Base-by-base conservation (phyloP, 1,140 invertebrate species). In the Trichoplusia ni region DNA sequence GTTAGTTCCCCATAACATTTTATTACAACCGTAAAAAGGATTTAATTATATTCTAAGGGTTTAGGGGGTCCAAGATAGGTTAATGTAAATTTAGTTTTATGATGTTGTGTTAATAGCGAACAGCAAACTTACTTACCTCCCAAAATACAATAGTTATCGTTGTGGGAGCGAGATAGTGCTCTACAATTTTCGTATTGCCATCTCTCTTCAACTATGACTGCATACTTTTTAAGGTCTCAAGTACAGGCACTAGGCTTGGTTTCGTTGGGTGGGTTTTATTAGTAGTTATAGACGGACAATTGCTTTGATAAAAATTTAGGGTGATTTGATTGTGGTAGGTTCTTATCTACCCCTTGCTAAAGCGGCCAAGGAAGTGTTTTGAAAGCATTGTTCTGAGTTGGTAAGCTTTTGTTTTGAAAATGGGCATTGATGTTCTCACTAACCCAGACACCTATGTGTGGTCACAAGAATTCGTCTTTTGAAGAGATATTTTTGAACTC, bases 41-140 rank as follows among this genome's bases (percentile, higher is more conserved):
- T 67, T 71, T 71, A 63, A 71, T 67, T 65, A 65, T 59, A 47
- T 58, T 64, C 63, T 60, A 67, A 67, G 59, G 69, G 49, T 25
- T 56, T 51, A 6, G 21, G 44, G 54, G 44, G 42, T 49, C 29
- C 8, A 25, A 62, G 59, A 51, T 49, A 51, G 44, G 59, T 40
- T 29, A 49, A 51, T 62, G 44, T 62, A 62, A 49, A 62, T 62
- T 62, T 47, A 33, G 18, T 31, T 60, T 60, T 47, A 46, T 58
- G 37, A 60, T 46, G 29, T 29, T 46, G 56, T 60, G 56, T 60
- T 60, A 60, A 60, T 51, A 51, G n/a, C n/a, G n/a, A n/a, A n/a
- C n/a, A n/a, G n/a, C n/a, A n/a, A n/a, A n/a, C n/a, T n/a, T n/a
- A n/a, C n/a, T n/a, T n/a, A n/a, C n/a, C n/a, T n/a, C n/a, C n/a